Evolutionary conservation across 2,888 invertebrate genomes (phyloP), one percentile per base, ranked within the genome.

Genomic region (Parapristionchus giblindavisi): DNA sequence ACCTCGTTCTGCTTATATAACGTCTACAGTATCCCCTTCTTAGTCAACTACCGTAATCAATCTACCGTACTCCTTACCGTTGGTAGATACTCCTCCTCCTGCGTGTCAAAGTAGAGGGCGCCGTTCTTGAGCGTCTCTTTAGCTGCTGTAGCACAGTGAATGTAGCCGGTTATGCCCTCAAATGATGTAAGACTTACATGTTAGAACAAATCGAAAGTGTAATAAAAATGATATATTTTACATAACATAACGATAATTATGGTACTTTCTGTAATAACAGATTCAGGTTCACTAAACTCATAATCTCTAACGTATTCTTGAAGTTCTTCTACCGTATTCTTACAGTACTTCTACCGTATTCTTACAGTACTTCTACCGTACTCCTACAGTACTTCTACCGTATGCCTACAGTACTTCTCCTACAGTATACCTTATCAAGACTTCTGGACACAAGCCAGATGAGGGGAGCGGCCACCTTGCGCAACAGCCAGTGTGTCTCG

Each of bases 141-240:
- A 78, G 92, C 91, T 78, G 93, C 92, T 0, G 93, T 92, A 0
- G 93, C 93, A 87, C 93, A 93, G 88, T 92, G 92, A 17, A 94
- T 89, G 32, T 93, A 91, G 1, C 93, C 93, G 89, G 94, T 93
- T 0, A 93, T 92, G 58, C 94, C 94, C 93, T 94, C 89, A 56
- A 8, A 61, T 34, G 56, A 4, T 27, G 17, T 56, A 56, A 14
- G 4, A n/a, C n/a, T n/a, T n/a, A n/a, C n/a, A n/a, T n/a, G n/a
- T n/a, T n/a, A n/a, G n/a, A n/a, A n/a, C n/a, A n/a, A n/a, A n/a
- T n/a, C n/a, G n/a, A n/a, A n/a, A n/a, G n/a, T n/a, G n/a, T n/a
- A n/a, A n/a, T n/a, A n/a, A n/a, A n/a, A n/a, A n/a, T n/a, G n/a
- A n/a, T n/a, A n/a, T n/a, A n/a, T n/a, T n/a, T n/a, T n/a, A n/a